Evolutionary conservation across 2,888 invertebrate genomes (phyloP), one percentile per base, ranked within the genome.

Genomic region (Lasius fuliginosus): DNA sequence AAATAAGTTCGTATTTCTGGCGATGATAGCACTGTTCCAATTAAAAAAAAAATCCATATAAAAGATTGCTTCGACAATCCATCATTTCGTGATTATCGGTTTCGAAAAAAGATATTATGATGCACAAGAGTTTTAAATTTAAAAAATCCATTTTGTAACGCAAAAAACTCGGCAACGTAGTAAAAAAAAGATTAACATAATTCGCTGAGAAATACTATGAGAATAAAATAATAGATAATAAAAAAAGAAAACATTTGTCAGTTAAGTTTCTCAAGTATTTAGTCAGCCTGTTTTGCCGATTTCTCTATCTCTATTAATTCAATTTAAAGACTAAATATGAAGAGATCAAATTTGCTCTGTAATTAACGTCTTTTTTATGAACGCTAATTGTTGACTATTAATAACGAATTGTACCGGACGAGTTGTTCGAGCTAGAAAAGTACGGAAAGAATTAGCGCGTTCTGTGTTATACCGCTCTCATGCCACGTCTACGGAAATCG

Each of bases 401-500:
- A 58, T 69, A 56, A 27, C 4, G 42, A 18, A 27, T 27, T 23
- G 64, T 46, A 62, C 64, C 33, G 27, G 33, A 64, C 23, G 36
- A 67, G 40, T 53, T 40, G 23, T 46, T 77, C 84, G 49, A 82
- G 67, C 30, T 15, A 58, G 74, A n/a, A 15, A 23, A 15, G n/a
- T 53, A 46, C 67, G 33, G 6, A 23, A 56, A 27, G 60, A 68
- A 77, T 85, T 53, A 65, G 68, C 12, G 15, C 27, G 8, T 11
- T 11, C 6, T 27, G 40, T 33, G 18, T 36, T 23, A 60, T 23
- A 33, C 5, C 12, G 36, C 69, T 62, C 42, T 42, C 76, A 9
- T 30, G 69, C 83, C 27, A 68, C 79, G 73, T 79, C 53, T 56
- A 74, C 69, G 81, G 83, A 81, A 85, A 75, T 81, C 75, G 73